These are phyloP conservation scores for Steromphala cineraria DNA, from an alignment of 2,888 invertebrate species.

Conservation along the genomic window DNA sequence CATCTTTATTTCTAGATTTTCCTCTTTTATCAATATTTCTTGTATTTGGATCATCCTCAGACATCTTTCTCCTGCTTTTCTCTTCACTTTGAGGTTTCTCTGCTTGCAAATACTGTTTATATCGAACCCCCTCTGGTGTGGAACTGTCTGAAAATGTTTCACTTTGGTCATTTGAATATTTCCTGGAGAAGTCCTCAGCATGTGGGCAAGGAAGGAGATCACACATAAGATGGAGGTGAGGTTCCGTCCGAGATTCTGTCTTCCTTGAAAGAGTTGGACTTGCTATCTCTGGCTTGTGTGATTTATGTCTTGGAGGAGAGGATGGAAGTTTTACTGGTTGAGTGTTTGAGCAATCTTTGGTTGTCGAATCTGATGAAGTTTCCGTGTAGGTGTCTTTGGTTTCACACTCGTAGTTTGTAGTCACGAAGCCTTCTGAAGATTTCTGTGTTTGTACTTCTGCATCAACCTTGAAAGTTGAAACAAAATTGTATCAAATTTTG, in stretches of 20 bases:
- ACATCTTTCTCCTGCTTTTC: not conserved
- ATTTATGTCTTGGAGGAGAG: not conserved
- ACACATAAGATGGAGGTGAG: conserved; percentile 61
- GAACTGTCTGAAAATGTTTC: not conserved
- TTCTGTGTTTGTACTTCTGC: not conserved
- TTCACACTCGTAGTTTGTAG: not conserved
- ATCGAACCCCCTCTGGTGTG: conserved; percentile 21
- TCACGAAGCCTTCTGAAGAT: not conserved
- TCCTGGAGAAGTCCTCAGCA: conserved; percentile 17
- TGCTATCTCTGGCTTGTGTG: conserved; percentile 34
- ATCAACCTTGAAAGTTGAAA: conserved; percentile 11
- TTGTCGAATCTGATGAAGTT: not conserved
- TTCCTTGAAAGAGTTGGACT: conserved; percentile 44
- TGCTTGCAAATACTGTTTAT: conserved; percentile 55
- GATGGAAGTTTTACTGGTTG: not conserved
- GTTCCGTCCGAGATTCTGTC: conserved; percentile 40
- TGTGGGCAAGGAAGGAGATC: conserved; percentile 59
- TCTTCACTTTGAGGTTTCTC: conserved; percentile 55
- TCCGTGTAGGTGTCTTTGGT: not conserved
- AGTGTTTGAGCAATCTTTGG: not conserved
- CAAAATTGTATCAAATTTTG: no score
- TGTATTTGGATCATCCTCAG: not conserved
- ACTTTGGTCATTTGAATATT: not conserved
- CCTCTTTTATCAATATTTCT: not conserved
- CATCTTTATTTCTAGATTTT: not conserved